Evolutionary conservation across 1,140 invertebrate species (phyloP).

Genomic region (Steinernema feltiae): DNA sequence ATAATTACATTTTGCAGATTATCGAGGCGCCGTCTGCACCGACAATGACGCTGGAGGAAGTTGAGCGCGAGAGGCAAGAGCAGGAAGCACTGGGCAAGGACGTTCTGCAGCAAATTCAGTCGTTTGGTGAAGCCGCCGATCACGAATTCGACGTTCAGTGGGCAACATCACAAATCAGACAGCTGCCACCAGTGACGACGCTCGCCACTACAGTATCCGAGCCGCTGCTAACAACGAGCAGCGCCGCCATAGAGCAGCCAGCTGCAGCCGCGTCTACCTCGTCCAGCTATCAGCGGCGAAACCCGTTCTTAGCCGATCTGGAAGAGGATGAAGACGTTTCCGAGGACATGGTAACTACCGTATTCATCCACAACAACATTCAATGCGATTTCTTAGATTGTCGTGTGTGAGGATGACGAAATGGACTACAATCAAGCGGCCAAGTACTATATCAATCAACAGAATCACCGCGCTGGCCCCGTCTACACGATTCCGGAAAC

Average conservation of each 20-base stretch:
- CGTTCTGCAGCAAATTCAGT: slow-evolving; percentile 55
- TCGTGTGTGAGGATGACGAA: slow-evolving; percentile 48
- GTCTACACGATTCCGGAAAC: slow-evolving; percentile 57
- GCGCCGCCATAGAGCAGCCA: slow-evolving; percentile 13
- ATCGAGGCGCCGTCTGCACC: slow-evolving; percentile 52
- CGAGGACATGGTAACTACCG: slow-evolving; percentile 11
- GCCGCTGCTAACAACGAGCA: neutral
- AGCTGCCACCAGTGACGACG: too few species aligned
- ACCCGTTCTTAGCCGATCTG: slow-evolving; percentile 44
- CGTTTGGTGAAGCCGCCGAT: slow-evolving; percentile 56
- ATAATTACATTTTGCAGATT: slow-evolving; percentile 25
- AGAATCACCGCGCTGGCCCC: slow-evolving; percentile 45
- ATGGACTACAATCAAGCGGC: slow-evolving; percentile 43
- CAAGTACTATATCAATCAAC: slow-evolving; percentile 41
- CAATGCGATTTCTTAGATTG: slow-evolving; percentile 31
- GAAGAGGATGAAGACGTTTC: slow-evolving; percentile 45
- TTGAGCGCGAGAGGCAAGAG: slow-evolving; percentile 40
- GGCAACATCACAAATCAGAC: slow-evolving; percentile 30
- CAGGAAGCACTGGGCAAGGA: slow-evolving; percentile 42
- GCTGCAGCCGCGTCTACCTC: neutral
- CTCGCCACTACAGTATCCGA: too few species aligned
- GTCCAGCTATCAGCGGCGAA: slow-evolving; percentile 30
- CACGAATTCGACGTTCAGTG: slow-evolving; percentile 58
- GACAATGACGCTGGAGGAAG: slow-evolving; percentile 36
- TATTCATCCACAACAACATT: slow-evolving; percentile 3